These are phyloP conservation scores for Lophius piscatorius DNA, from an alignment of 2,113 vertebrate species.

Conservation along the genomic window DNA sequence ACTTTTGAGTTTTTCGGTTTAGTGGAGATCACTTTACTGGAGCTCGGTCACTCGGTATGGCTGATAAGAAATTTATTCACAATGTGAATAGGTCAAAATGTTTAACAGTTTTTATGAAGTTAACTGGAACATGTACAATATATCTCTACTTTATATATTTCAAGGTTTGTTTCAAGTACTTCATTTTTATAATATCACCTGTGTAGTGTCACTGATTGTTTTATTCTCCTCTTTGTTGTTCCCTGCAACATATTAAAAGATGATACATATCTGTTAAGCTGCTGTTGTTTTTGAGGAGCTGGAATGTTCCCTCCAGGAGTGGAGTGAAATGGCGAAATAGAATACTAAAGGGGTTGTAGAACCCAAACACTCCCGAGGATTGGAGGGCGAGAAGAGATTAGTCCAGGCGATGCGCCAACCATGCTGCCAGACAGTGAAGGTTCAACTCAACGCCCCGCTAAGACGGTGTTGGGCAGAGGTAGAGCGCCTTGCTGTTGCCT, in stretches of 20 bases:
- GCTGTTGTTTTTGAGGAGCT: slow-evolving; percentile 9
- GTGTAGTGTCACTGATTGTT: slow-evolving; percentile 23
- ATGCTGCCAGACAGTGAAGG: slow-evolving; percentile 40
- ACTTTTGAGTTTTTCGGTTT: too few species aligned
- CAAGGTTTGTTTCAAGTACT: slow-evolving; percentile 4
- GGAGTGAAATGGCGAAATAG: not conserved
- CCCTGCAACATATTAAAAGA: slow-evolving; percentile 11
- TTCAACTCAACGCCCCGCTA: slow-evolving; percentile 62
- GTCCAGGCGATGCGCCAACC: slow-evolving; percentile 25
- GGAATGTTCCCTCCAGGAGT: slow-evolving; percentile 8
- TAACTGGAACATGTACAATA: not conserved
- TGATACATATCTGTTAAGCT: slow-evolving; percentile 9
- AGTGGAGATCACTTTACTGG: too few species aligned
- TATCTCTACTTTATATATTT: not conserved
- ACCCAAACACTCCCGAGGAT: slow-evolving; percentile 10
- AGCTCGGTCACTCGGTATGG: too few species aligned
- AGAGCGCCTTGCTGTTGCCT: slow-evolving; percentile 56
- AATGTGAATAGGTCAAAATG: too few species aligned
- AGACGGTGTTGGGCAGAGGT: slow-evolving; percentile 48
- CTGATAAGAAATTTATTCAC: too few species aligned
- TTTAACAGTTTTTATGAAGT: not conserved
- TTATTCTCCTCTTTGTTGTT: slow-evolving; percentile 11
- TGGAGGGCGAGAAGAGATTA: slow-evolving; percentile 4
- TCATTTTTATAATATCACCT: slow-evolving; percentile 22
- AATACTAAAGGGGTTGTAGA: not conserved